Evolutionary conservation across 2,797 vertebrate species (phyloP), one percentile per base, ranked within the genome.

Genomic region (Thunnus albacares): DNA sequence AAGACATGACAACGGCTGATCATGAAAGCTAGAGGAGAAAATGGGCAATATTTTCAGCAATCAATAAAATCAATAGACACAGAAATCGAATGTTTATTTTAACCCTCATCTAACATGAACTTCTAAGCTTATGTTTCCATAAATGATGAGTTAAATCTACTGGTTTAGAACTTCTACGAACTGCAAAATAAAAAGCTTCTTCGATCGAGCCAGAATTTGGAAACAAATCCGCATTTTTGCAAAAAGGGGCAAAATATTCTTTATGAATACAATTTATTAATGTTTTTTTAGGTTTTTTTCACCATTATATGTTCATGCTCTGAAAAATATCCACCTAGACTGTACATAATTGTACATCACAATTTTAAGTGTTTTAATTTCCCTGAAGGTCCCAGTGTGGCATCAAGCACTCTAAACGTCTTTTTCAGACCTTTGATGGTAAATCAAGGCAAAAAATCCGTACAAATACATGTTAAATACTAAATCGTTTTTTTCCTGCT

Each of bases 401-500:
- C 45, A 62, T 20, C 22, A 57, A 47, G 43, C 64, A 41, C 18
- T 43, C 12, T 43, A 4, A 43, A 43, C 12, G 3, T 18, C 14
- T 45, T 45, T 45, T 45, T 45, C 58, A 61, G 24, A 35, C 9
- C 30, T 45, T 26, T 17, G 3, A 67, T 45, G 20, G 49, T 55
- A 69, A 53, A 35, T 77, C 47, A 66, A 69, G 20, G 33, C 62
- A 57, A 77, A 68, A 81, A 70, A 60, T 43, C n/a, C 28, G 43
- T 65, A 79, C 41, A 51, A 56, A 67, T 30, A 71, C 43, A 68
- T 43, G 6, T 73, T 77, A 49, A 70, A 81, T 17, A 24, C 20
- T 15, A 61, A 77, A 85, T 52, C 26, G 59, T 28, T 72, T 66
- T 75, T 83, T 49, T 62, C 58, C 53, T 64, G 74, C 75, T 86